Evolutionary conservation across 2,888 invertebrate genomes (phyloP), one percentile per base, ranked within the genome.

Genomic region (Choristoneura rosaceana): DNA sequence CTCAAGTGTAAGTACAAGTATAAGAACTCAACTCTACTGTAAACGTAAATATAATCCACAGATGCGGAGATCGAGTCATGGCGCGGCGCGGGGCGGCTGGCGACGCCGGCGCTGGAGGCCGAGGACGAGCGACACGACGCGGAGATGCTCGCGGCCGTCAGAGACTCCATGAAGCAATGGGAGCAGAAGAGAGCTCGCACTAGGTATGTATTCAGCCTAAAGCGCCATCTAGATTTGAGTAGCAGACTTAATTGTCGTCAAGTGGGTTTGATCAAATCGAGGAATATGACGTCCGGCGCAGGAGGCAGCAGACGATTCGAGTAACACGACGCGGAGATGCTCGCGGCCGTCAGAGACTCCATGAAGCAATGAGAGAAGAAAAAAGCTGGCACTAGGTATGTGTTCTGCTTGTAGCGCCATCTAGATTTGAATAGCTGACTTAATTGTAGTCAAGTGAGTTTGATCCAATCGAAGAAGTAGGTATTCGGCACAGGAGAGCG

Each of bases 291-390:
- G 77, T 90, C 91, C 91, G 60, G 94, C 95, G 75, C 95, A 96
- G 89, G 97, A 97, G 87, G 95, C 95, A 34, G 91, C 95, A 82
- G 97, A 97, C 89, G 97, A 97, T n/a, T n/a, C n/a, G n/a, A n/a
- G 88, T 88, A 94, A 25, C 94, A 95, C 82, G 97, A 97, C 85
- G 95, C 95, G 2, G 96, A 96, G 86, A 95, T 97, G 62, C 95
- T 97, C 4, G 34, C 34, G 34, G 34, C 34, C 34, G 4, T 34
- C n/a, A n/a, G n/a, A n/a, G 4, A 95, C 61, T 97, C 97, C 71
- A 95, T 97, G 94, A 94, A 94, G 64, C 95, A 96, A 83, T 97
- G 97, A 97, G 95, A 96, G 80, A 87, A 90, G 74, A 94, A 92
- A 76, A 91, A 91, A 80, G 87, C 93, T 47, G 89, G 95, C 69